Evolutionary conservation across 2,113 vertebrate species (phyloP), one percentile per base, ranked within the genome.

Genomic region (Nycticebus coucang): DNA sequence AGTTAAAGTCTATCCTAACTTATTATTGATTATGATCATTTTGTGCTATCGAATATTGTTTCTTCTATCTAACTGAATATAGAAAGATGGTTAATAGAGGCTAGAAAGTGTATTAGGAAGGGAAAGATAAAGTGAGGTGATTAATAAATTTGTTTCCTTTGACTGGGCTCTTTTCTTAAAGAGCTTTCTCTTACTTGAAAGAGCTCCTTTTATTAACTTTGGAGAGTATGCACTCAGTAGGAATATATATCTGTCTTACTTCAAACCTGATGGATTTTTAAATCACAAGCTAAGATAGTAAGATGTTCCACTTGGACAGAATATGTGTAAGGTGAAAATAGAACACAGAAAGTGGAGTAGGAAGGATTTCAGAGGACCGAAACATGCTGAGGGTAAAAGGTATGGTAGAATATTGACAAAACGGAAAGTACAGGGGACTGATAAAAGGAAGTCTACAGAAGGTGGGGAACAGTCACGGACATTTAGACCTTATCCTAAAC

Each of bases 401-500:
- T 8, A 4, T 22, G 72, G 50, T 21, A 28, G 86, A 93, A 7
- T 33, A n/a, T 53, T 7, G 53, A 30, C 57, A 93, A 94, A 95
- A 90, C 82, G 33, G 92, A 80, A 89, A 80, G 60, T 41, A 33
- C 78, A 93, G 81, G 62, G 79, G 21, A 93, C 89, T 64, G 24
- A 80, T 87, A 89, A 93, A 96, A 95, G 28, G 55, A 96, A 15
- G 30, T 59, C 26, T 93, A 68, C 19, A 45, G 92, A 95, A 96
- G 87, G 86, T 89, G 85, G 74, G 59, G 95, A 97, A 86, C 2
- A 75, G 33, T 26, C 79, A 93, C 69, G 88, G 68, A 50, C 95
- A 83, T 95, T 78, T 69, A 75, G 50, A 94, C n/a, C 74, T 41
- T 68, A 89, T 22, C n/a, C 14, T 94, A 86, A 87, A 94, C 72